Evolutionary conservation across 2,113 vertebrate species (phyloP).

Genomic region (Phylloscopus trochilus): DNA sequence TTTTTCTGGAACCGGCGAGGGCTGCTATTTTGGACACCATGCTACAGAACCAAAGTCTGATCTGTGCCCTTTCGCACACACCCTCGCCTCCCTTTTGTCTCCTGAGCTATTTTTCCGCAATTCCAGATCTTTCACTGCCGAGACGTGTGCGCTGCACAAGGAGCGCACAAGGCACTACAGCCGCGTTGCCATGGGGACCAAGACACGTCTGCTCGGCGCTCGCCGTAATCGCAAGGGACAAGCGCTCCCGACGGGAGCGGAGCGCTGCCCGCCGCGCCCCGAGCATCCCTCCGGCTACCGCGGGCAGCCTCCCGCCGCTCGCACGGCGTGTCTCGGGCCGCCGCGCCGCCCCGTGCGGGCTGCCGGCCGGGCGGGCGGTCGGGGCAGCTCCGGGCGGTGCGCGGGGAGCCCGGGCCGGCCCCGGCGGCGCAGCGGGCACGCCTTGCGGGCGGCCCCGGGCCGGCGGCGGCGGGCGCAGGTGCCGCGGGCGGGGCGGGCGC

Average conservation of each 20-base stretch:
- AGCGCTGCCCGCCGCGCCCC: background rate
- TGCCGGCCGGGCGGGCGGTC: no score
- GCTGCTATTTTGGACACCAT: background rate
- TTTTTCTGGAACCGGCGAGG: rapidly evolving
- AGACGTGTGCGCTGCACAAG: background rate
- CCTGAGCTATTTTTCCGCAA: rapidly evolving
- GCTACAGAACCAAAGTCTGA: rapidly evolving
- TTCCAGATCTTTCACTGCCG: background rate
- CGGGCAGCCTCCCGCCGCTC: background rate
- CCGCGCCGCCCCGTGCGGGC: no score
- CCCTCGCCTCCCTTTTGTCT: background rate
- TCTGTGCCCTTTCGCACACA: rapidly evolving
- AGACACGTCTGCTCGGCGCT: rapidly evolving
- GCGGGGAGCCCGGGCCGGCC: background rate
- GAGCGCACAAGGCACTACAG: rapidly evolving
- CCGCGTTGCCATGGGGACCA: constrained; percentile 14
- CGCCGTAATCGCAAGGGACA: background rate
- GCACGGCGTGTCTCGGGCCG: background rate
- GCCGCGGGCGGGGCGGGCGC: no score
- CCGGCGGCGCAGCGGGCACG: no score
- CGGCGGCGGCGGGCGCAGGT: no score
- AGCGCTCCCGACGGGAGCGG: background rate
- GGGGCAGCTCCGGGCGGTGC: background rate
- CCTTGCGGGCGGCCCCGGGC: no score
- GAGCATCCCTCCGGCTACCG: background rate